Evolutionary conservation across 64 coral and sea anemone genomes (phyloP), one percentile per base, ranked within the genome.

Genomic region (Montipora efflorescens): DNA sequence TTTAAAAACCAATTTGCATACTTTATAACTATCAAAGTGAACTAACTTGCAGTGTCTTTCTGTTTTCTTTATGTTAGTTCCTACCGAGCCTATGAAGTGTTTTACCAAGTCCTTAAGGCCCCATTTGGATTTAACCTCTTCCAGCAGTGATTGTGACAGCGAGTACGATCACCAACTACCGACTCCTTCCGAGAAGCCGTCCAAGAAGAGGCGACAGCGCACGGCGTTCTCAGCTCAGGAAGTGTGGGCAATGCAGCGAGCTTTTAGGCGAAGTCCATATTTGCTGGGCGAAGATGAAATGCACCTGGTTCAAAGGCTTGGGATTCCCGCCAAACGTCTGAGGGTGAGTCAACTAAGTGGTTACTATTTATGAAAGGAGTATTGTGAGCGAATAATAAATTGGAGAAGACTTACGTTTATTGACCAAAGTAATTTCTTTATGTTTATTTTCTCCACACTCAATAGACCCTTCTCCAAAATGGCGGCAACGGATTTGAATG

Each of bases 131-230:
- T 36, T 36, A 36, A 36, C 28, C 0, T 36, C 28, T 36, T 36
- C 28, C 28, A 36, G 28, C 28, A 36, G 28, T 36, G 28, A 36
- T 36, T 36, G 28, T 36, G 28, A 36, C 28, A 36, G 28, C 28
- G 28, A 36, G 28, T 36, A 36, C 28, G 28, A 36, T 36, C 28
- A 36, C 0, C 28, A 36, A 36, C 28, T 36, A 36, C 28, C 28
- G 79, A 57, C 49, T 23, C 18, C 7, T 57, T 25, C 50, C 79
- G 79, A 81, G 21, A 5, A 57, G 52, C 1, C 20, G 23, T 4
- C 51, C 25, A 82, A 52, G 21, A 82, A 82, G 12, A 82, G 55
- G 13, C 79, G 79, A 82, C 53, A 62, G 53, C 79, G 79, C 53
- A 82, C 79, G 57, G 61, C 79, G 53, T 82, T 82, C 21, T 82